A percentile compares a stretch with the other conserved stretches of the same genome.
Conservation (phyloP, 2,888 invertebrate species). For the Cryptocheilus praepositus region DNA sequence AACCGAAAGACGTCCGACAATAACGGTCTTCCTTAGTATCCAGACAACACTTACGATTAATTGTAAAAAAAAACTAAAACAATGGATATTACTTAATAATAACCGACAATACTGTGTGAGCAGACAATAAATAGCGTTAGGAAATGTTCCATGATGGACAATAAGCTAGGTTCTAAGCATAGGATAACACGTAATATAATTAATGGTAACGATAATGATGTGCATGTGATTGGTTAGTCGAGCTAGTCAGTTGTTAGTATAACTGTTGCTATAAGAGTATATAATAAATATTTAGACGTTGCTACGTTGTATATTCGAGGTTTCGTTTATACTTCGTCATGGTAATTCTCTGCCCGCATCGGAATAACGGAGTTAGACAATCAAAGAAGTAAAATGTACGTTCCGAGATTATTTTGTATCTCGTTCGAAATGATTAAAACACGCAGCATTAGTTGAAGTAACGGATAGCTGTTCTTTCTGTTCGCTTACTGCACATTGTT, state of each 20-base stretch:
- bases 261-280: slow-evolving; percentile 9
- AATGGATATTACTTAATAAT: slow-evolving; percentile 56
- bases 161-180: slow-evolving; percentile 63
- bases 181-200: slow-evolving; percentile 25
- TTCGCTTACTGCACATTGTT: no score
- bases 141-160: slow-evolving; percentile 71
- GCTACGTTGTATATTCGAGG: no score
- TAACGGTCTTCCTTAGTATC: slow-evolving; percentile 70
- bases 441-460: no score
- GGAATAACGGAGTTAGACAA: not conserved
- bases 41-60: slow-evolving; percentile 68
- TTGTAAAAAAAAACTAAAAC: slow-evolving; percentile 49
- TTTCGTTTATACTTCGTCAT: no score
- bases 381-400: no score
- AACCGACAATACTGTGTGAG: slow-evolving; percentile 74
- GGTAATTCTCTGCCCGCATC: not conserved
- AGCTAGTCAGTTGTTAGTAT: slow-evolving; percentile 22
- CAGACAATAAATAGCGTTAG: slow-evolving; percentile 73
- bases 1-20: slow-evolving; percentile 13
- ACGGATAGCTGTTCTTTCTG: no score
- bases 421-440: no score
- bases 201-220: slow-evolving; percentile 31
- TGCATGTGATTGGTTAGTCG: slow-evolving; percentile 39
- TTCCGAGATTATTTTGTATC: no score
- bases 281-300: no score